These are phyloP conservation scores for Podiceps cristatus DNA, from an alignment of 2,113 vertebrate species.

Conservation along the genomic window DNA sequence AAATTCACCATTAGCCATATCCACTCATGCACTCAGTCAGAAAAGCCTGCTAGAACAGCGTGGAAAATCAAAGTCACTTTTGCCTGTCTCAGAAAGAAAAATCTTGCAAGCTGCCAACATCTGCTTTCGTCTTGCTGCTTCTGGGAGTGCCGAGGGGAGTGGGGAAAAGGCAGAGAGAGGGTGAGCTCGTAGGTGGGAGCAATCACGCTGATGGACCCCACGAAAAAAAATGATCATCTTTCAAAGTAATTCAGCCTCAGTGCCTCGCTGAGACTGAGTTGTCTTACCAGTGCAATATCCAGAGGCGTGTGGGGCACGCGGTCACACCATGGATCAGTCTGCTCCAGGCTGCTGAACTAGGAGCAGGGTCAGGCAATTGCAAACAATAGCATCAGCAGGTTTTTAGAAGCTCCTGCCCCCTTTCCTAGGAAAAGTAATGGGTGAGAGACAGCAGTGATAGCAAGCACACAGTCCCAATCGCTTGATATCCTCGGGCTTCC, in stretches of 20 bases:
- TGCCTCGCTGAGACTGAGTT: background rate
- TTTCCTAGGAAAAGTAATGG: background rate
- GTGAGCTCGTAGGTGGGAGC: background rate
- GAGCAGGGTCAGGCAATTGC: background rate
- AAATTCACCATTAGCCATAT: background rate
- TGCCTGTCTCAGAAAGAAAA: background rate
- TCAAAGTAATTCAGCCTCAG: background rate
- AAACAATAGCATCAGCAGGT: background rate
- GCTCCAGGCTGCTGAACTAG: background rate
- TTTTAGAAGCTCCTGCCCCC: background rate
- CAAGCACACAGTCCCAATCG: accelerated
- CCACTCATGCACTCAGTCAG: background rate
- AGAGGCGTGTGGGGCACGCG: accelerated
- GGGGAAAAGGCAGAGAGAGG: background rate
- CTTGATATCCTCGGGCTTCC: background rate
- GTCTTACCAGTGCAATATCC: background rate
- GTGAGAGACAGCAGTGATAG: background rate
- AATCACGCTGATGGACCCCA: background rate
- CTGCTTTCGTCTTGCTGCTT: background rate
- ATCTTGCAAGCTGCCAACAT: background rate
- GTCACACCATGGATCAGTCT: background rate
- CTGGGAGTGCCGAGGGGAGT: background rate
- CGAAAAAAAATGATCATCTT: background rate
- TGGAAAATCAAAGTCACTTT: conserved; percentile 32
- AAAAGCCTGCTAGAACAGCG: background rate